phyloP scores from a whole-genome alignment of 92 coral and sea anemone genomes.

The Virgularia gustaviana region DNA sequence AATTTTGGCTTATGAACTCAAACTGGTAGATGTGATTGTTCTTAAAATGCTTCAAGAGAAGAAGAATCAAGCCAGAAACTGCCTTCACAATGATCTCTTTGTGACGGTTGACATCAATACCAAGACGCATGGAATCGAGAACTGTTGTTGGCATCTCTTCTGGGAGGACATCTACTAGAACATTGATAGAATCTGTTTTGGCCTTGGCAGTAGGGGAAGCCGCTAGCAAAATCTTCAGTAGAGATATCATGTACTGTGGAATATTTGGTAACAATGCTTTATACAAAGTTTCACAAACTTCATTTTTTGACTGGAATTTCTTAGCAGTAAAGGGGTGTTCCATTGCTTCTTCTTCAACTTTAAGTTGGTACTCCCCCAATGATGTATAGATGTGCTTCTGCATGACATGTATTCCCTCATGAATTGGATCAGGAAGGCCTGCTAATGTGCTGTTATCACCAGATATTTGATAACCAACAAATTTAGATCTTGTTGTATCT shows the following conservation, averaged over 20 bases:
- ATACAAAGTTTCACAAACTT: constrained; percentile 51
- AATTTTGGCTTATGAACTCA: constrained; percentile 93
- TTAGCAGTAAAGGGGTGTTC: constrained; percentile 80
- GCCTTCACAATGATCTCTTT: constrained; percentile 96
- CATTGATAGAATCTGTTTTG: constrained; percentile 90
- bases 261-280: constrained; percentile 84
- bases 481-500: constrained; percentile 84
- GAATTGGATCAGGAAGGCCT: constrained; percentile 93
- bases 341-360: constrained; percentile 82
- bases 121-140: constrained; percentile 91
- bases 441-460: constrained; percentile 88
- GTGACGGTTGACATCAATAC: constrained; percentile 95
- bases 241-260: constrained; percentile 91
- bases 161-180: constrained; percentile 89
- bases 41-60: constrained; percentile 86
- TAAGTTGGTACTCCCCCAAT: constrained; percentile 74
- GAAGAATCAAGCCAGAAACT: constrained; percentile 79
- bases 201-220: constrained; percentile 99
- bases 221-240: constrained; percentile 84
- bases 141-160: constrained; percentile 99
- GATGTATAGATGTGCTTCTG: constrained; percentile 92
- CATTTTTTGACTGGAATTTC: constrained; percentile 38
- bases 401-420: constrained; percentile 81
- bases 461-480: constrained; percentile 85
- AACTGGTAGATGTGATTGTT: constrained; percentile 88